A percentile compares a stretch with the other conserved stretches of the same genome.
These are phyloP conservation scores for Mesodorylaimus sp. DNA, from an alignment of 2,888 invertebrate species.

Conservation along the genomic window DNA sequence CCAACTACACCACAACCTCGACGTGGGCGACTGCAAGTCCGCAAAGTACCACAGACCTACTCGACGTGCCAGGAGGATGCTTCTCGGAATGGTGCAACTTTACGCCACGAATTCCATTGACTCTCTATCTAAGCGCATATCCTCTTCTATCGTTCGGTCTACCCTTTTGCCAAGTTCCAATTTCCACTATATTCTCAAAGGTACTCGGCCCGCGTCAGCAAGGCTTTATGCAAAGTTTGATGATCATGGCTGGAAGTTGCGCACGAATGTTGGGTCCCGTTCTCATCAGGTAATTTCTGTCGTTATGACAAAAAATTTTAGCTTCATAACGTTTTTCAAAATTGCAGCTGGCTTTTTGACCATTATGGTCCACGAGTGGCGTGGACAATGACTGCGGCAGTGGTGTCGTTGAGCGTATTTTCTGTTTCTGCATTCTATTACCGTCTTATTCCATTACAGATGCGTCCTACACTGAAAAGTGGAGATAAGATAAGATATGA, in stretches of 20 bases:
- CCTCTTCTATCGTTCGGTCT: conserved; percentile 29
- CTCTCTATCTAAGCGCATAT: conserved; percentile 24
- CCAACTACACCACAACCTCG: no score
- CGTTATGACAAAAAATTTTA: background rate
- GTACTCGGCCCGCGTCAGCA: conserved; percentile 33
- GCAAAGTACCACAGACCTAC: no score
- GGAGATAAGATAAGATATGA: conserved; percentile 1
- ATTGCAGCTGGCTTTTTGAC: no score
- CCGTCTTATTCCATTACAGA: background rate
- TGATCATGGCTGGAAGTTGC: background rate
- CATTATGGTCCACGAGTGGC: background rate
- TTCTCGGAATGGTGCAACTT: conserved; percentile 23
- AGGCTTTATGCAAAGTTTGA: conserved; percentile 13
- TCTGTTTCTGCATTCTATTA: background rate
- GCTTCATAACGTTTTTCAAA: background rate
- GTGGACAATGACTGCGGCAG: background rate
- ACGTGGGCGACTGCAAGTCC: no score
- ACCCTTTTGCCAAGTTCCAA: conserved; percentile 30
- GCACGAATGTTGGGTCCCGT: conserved; percentile 4
- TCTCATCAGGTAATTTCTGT: conserved; percentile 4
- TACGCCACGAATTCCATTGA: conserved; percentile 20
- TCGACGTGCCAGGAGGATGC: conserved; percentile 25
- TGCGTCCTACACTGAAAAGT: background rate
- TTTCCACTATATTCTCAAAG: conserved; percentile 31
- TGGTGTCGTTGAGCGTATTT: background rate